These are phyloP conservation scores for Lampropteryx suffumata DNA, from an alignment of 2,888 invertebrate genomes.

Conservation along the genomic window DNA sequence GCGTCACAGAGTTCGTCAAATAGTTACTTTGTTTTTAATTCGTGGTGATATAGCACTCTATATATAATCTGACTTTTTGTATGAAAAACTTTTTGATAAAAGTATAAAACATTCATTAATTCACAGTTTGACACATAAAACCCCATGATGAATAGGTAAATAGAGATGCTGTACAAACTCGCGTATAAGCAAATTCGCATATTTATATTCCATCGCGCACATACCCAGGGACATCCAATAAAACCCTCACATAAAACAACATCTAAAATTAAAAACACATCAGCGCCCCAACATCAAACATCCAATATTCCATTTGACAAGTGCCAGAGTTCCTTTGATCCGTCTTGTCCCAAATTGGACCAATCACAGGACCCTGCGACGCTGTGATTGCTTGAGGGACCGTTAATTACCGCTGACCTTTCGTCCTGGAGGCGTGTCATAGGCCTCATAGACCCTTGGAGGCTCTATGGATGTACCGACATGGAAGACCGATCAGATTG, in stretches of 20 bases:
- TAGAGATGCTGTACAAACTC: constrained; percentile 6
- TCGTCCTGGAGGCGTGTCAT: constrained; percentile 58
- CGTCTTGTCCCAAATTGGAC: constrained; percentile 58
- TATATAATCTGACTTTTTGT: no score
- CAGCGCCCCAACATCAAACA: constrained; percentile 56
- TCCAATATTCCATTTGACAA: constrained; percentile 78
- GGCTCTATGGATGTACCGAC: constrained; percentile 8
- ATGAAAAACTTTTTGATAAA: no score
- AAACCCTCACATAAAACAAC: constrained; percentile 41
- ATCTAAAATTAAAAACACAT: constrained; percentile 53
- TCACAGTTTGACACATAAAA: neutral
- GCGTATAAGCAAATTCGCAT: constrained; percentile 12
- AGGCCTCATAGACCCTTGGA: constrained; percentile 20
- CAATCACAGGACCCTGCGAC: constrained; percentile 65
- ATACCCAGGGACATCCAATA: constrained; percentile 29
- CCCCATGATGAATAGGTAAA: constrained; percentile 9
- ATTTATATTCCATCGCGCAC: constrained; percentile 17
- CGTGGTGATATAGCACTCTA: no score
- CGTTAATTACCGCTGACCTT: constrained; percentile 79
- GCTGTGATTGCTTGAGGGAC: constrained; percentile 77
- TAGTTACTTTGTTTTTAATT: no score
- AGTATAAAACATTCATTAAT: no score
- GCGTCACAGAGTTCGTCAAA: no score
- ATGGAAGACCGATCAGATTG: neutral
- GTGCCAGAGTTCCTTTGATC: constrained; percentile 70